Evolutionary conservation across 2,888 invertebrate genomes (phyloP), one percentile per base, ranked within the genome.

Genomic region (Strigamia maritima): DNA sequence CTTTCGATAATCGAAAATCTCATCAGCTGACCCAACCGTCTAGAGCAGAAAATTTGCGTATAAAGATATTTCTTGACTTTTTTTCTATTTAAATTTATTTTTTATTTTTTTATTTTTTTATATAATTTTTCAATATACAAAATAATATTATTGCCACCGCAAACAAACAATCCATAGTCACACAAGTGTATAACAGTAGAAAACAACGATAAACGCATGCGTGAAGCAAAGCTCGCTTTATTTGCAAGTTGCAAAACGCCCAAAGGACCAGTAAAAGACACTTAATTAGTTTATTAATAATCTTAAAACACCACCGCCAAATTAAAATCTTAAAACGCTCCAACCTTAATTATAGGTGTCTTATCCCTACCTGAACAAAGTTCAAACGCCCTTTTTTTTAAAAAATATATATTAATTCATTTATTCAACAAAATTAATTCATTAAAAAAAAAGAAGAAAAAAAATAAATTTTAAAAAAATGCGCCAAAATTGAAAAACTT

Each of bases 211-310:
- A 3, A 19, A 60, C 60, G 60, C 60, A 60, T 60, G 60, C 60
- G 60, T 14, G 60, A n/a, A n/a, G n/a, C n/a, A n/a, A n/a, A n/a
- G 1, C 70, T 70, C 70, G 28, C 70, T 12, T 14, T 3, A 60
- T 0, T 70, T 28, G 1, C 24, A 28, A n/a, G n/a, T n/a, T n/a
- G n/a, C n/a, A n/a, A n/a, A n/a, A 24, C 24, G 3, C 70, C 70
- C 70, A 70, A 70, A 70, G 28, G 70, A 70, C 28, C 70, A 28
- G 16, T 70, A 70, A 26, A 70, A 70, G 70, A 70, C 70, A 14
- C 26, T 35, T 70, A 70, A 70, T 70, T 70, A 70, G 70, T 70
- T 70, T 70, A 70, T 70, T 70, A 70, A 70, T 70, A 70, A 70
- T 70, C 70, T 70, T 70, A 70, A 70, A 70, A 70, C 70, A 70